phyloP scores from a whole-genome alignment of 2,888 invertebrate species.

The Ceramica pisi region DNA sequence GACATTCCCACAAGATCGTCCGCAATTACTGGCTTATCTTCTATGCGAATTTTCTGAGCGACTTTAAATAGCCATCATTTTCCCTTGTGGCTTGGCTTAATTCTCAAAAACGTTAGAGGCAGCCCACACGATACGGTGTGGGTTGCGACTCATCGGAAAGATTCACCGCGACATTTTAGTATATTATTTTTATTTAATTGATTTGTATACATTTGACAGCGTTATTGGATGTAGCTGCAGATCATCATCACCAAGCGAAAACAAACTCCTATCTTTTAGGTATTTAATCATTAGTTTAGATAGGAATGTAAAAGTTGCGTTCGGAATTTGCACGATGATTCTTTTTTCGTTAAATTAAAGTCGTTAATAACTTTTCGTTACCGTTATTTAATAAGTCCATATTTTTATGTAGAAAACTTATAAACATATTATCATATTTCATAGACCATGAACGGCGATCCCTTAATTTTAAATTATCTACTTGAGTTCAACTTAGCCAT shows the following conservation, averaged over 20 bases:
- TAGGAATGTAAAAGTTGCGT: too few relatives aligned
- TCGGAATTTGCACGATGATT: too few relatives aligned
- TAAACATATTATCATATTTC: too few relatives aligned
- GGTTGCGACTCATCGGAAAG: not conserved
- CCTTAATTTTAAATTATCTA: too few relatives aligned
- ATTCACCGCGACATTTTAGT: not conserved
- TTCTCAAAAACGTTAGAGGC: slow-evolving; percentile 71
- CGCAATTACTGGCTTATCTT: slow-evolving; percentile 85
- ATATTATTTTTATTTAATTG: not conserved
- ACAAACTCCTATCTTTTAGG: too few relatives aligned
- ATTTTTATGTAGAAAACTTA: too few relatives aligned
- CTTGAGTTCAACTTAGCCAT: too few relatives aligned
- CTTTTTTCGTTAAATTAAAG: too few relatives aligned
- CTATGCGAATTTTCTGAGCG: slow-evolving; percentile 85
- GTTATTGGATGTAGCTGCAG: not conserved
- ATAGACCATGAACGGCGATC: too few relatives aligned
- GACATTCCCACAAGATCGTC: slow-evolving; percentile 79
- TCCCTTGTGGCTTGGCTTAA: slow-evolving; percentile 78
- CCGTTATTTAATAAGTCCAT: too few relatives aligned
- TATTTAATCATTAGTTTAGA: too few relatives aligned
- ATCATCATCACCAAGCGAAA: not conserved
- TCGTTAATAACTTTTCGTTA: too few relatives aligned
- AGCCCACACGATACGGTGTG: slow-evolving; percentile 7
- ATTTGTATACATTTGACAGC: not conserved
- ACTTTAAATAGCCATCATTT: slow-evolving; percentile 87